Percentiles rank a stretch among this genome's conserved stretches.
phyloP scores from a whole-genome alignment of 2,797 vertebrate species.

The Anableps anableps region DNA sequence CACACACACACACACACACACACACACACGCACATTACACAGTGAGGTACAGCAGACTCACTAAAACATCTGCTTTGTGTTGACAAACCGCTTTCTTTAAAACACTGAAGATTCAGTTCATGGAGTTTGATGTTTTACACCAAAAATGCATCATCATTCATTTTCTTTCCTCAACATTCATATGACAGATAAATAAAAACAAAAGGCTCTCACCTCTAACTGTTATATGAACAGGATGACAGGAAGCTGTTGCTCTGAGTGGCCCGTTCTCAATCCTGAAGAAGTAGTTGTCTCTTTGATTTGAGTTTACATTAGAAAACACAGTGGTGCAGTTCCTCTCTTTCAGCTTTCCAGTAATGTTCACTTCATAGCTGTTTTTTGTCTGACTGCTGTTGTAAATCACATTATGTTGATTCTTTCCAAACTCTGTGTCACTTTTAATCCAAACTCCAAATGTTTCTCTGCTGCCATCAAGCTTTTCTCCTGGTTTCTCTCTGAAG shows the following conservation, averaged over 20 bases:
- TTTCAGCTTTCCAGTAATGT: background rate
- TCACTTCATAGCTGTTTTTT: background rate
- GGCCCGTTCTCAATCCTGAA: background rate
- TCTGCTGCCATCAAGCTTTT: background rate
- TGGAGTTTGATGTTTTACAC: background rate
- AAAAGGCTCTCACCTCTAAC: background rate
- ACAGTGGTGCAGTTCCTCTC: conserved; percentile 10
- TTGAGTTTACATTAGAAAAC: background rate
- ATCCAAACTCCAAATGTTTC: background rate
- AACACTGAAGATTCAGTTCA: background rate
- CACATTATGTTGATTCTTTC: background rate
- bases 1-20: too few relatives aligned
- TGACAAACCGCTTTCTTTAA: background rate
- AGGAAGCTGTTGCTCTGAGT: background rate
- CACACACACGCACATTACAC: too few relatives aligned
- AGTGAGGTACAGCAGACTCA: background rate
- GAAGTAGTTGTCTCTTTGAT: background rate
- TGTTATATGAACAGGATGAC: background rate
- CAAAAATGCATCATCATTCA: background rate
- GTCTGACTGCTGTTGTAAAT: background rate
- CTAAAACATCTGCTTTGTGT: background rate
- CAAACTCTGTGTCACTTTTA: background rate
- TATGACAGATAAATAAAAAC: background rate
- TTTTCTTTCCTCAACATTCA: background rate
- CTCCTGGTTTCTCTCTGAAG: background rate